Base-by-base conservation (phyloP, 2,797 vertebrate species). In the Florisuga fusca region DNA sequence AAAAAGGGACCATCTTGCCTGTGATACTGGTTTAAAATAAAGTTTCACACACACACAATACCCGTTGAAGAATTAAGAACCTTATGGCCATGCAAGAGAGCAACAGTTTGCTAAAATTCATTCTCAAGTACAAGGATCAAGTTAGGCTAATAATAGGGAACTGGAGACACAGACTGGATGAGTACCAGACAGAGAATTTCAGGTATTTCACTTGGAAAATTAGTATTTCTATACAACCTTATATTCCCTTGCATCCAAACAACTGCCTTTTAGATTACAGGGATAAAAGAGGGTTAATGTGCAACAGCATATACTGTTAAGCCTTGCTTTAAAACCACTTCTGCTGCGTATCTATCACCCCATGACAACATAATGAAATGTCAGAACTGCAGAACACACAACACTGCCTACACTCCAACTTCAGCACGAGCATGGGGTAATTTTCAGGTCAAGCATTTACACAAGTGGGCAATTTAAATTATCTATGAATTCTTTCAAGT, bases 381-480 rank as follows among this genome's bases (percentile, higher is more conserved):
- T 87, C 94, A 90, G 86, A 75, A 29, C 58, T 90, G 91, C 94
- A 93, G 93, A 95, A 89, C 75, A 93, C 59, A 64, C 68, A 94
- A 38, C 43, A 43, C 7, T 68, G 51, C 51, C 80, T 48, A 16
- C 5, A 16, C 5, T 23, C 45, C 84, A 96, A 89, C 76, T 95
- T 89, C 63, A 43, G 78, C 89, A 93, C 43, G 93, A 95, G 71
- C 92, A 79, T 10, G 82, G 64, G 74, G 76, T 59, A 95, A 78
- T 93, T 97, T 85, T 91, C 59, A 86, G 74, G 72, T 93, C 95
- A 96, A 76, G 64, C 87, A 90, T 93, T 76, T 74, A 89, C 87
- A 87, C 91, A 84, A 93, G 58, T 75, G 48, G 87, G 68, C 64
- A 96, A 96, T 96, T 95, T 95, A 96, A 97, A 95, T 97, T 97